Percentiles rank a stretch among this genome's conserved stretches.
Evolutionary conservation across 1,140 invertebrate species (phyloP).

Genomic region (Chrysopa pallens): DNA sequence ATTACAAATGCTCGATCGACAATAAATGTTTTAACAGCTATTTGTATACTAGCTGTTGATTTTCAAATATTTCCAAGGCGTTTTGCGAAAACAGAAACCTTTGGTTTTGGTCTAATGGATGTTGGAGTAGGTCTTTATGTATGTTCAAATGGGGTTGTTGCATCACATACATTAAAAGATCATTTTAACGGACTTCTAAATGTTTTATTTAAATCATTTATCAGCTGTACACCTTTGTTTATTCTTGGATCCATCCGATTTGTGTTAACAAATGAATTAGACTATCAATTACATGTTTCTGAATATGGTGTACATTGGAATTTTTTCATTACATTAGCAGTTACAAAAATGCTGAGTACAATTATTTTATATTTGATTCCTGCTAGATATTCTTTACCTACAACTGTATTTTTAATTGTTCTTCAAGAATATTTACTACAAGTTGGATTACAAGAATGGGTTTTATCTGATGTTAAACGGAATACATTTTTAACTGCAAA

Average conservation of each 20-base stretch:
- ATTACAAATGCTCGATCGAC: constrained; percentile 49
- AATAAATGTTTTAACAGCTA: constrained; percentile 53
- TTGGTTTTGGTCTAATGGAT: constrained; percentile 88
- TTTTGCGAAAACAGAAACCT: constrained; percentile 73
- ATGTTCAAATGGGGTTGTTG: constrained; percentile 67
- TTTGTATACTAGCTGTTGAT: constrained; percentile 86
- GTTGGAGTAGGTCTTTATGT: constrained; percentile 82
- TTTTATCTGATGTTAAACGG: constrained; percentile 39
- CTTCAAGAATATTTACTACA: constrained; percentile 53
- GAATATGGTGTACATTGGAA: constrained; percentile 97
- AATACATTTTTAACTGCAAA: constrained; percentile 60
- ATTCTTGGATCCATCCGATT: constrained; percentile 53
- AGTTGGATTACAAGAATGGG: constrained; percentile 44
- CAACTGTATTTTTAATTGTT: constrained; percentile 31
- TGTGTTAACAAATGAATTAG: constrained; percentile 36
- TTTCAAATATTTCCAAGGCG: constrained; percentile 68
- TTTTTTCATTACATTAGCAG: constrained; percentile 83
- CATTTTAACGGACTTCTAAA: constrained; percentile 19
- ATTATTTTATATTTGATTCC: constrained; percentile 30
- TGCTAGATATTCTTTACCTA: constrained; percentile 24
- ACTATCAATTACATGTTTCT: constrained; percentile 71
- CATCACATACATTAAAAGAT: constrained; percentile 24
- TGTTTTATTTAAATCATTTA: constrained; percentile 19
- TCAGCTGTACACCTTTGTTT: constrained; percentile 31
- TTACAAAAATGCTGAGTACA: constrained; percentile 56